phyloP scores from a whole-genome alignment of 2,797 vertebrate species.

The Loriculus beryllinus region DNA sequence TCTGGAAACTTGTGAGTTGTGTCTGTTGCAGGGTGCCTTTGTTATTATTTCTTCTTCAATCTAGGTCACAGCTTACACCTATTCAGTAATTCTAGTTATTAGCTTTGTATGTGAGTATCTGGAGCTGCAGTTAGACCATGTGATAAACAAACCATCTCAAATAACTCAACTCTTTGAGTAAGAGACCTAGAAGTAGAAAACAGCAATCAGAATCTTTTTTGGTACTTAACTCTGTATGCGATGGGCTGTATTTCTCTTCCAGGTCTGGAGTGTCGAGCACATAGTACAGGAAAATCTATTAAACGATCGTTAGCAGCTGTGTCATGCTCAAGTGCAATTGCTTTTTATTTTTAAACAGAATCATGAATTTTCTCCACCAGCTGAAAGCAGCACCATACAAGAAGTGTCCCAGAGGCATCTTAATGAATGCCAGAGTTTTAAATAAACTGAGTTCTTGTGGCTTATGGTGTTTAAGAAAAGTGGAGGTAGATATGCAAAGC shows the following conservation, averaged over 20 bases:
- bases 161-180: neutral
- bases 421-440: neutral
- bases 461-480: neutral
- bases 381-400: neutral
- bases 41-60: neutral
- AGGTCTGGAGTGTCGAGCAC: neutral
- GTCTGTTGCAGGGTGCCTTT: neutral
- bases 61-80: neutral
- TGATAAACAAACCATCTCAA: neutral
- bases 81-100: neutral
- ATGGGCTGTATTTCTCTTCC: neutral
- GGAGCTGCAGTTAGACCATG: neutral
- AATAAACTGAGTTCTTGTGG: neutral
- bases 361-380: neutral
- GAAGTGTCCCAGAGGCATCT: neutral
- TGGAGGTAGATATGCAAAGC: neutral
- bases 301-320: neutral
- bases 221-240: neutral
- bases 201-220: neutral
- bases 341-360: neutral
- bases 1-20: neutral
- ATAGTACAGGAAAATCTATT: neutral
- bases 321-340: neutral
- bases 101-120: neutral
- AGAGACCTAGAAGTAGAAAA: neutral